These are phyloP conservation scores for Oenanthe melanoleuca DNA, from an alignment of 2,113 vertebrate species.

Conservation along the genomic window DNA sequence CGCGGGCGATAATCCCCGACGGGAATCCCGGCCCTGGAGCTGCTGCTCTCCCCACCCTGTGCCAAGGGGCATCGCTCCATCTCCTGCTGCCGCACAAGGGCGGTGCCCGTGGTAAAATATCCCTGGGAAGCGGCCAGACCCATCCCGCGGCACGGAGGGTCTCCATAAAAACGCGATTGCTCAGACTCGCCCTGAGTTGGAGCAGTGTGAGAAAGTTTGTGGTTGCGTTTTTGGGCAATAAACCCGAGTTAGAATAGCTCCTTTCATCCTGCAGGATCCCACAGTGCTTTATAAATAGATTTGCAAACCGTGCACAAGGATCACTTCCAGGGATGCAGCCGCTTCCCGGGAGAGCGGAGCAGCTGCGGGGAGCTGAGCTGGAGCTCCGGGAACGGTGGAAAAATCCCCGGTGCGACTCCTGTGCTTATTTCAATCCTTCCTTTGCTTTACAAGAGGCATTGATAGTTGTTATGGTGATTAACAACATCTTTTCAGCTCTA, in stretches of 20 bases:
- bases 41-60: not conserved
- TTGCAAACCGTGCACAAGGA: not conserved
- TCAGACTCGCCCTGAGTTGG: fast-evolving
- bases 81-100: not conserved
- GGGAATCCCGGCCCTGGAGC: slow-evolving; percentile 15
- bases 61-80: slow-evolving; percentile 22
- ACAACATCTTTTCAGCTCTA: not conserved
- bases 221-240: not conserved
- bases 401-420: not conserved
- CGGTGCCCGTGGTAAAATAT: not conserved
- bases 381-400: not conserved
- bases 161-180: fast-evolving
- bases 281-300: slow-evolving; percentile 43
- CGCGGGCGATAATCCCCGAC: slow-evolving; percentile 8
- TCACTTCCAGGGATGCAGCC: not conserved
- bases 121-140: not conserved
- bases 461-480: not conserved
- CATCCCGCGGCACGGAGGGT: not conserved
- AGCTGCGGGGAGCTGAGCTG: not conserved
- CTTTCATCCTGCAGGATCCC: slow-evolving; percentile 1
- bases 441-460: not conserved
- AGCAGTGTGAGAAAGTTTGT: not conserved
- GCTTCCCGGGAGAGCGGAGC: not conserved
- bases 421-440: not conserved
- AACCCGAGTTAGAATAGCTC: not conserved